Evolutionary conservation across 1,140 invertebrate species (phyloP).

Genomic region (Ruditapes philippinarum): DNA sequence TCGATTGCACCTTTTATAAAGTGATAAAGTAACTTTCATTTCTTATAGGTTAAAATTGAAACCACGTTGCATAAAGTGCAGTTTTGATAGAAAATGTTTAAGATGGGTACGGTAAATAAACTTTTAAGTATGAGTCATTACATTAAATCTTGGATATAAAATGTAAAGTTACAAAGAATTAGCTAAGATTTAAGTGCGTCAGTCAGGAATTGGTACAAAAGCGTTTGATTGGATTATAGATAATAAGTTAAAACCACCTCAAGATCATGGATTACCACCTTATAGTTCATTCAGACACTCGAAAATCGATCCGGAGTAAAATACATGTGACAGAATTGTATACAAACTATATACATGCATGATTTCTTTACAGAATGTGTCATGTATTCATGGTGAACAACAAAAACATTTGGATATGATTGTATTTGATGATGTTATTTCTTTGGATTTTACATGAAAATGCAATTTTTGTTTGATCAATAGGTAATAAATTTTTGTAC

Average conservation of each 20-base stretch:
- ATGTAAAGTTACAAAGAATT: not conserved
- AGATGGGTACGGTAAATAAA: not conserved
- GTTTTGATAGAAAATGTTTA: too few relatives aligned
- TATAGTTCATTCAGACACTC: not conserved
- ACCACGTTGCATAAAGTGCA: too few relatives aligned
- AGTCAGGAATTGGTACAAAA: not conserved
- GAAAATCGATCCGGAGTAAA: not conserved
- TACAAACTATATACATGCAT: not conserved
- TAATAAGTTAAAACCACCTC: not conserved
- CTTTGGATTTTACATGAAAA: not conserved
- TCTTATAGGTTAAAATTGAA: too few relatives aligned
- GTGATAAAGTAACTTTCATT: too few relatives aligned
- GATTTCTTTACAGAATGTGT: not conserved
- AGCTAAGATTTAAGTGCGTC: not conserved
- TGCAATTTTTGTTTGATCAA: not conserved
- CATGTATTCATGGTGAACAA: slow-evolving; percentile 16
- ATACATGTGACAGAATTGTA: not conserved
- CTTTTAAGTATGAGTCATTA: not conserved
- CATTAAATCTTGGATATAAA: not conserved
- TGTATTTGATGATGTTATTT: not conserved
- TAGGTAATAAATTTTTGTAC: not conserved
- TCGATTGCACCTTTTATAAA: too few relatives aligned
- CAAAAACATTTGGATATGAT: slow-evolving; percentile 3
- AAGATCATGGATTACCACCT: slow-evolving; percentile 4
- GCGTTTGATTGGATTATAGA: not conserved